phyloP scores from a whole-genome alignment of 1,140 invertebrate species.

The Pseudomyrmex cubaensis region DNA sequence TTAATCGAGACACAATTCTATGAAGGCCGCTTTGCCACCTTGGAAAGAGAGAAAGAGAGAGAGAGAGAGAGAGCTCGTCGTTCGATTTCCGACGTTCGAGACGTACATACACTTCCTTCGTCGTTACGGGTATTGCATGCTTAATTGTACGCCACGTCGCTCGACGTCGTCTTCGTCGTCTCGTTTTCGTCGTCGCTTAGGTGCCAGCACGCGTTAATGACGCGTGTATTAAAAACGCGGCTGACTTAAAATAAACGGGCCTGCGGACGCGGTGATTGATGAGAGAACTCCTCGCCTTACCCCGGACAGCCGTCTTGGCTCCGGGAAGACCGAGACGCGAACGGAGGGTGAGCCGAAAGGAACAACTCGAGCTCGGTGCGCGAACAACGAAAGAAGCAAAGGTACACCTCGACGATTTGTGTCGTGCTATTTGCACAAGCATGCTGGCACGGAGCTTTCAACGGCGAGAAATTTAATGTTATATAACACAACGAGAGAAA shows the following conservation, averaged over 20 bases:
- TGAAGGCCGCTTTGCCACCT: conserved; percentile 16
- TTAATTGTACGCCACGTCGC: conserved; percentile 69
- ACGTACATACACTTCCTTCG: conserved; percentile 49
- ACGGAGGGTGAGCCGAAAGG: conserved; percentile 12
- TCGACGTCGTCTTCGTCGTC: conserved; percentile 49
- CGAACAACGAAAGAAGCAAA: conserved; percentile 64
- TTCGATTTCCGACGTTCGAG: not conserved
- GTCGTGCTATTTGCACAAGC: conserved; percentile 71
- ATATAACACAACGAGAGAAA: not conserved
- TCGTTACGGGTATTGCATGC: conserved; percentile 65
- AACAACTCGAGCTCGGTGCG: conserved; percentile 53
- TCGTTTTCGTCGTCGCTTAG: conserved; percentile 60
- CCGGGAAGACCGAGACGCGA: not conserved
- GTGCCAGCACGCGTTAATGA: conserved; percentile 79
- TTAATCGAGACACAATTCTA: not conserved
- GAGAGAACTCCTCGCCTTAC: conserved; percentile 68
- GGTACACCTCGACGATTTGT: conserved; percentile 79
- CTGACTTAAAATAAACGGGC: conserved; percentile 82
- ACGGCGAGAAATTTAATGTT: conserved; percentile 50
- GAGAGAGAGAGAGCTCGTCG: too few relatives aligned
- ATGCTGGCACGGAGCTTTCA: conserved; percentile 50
- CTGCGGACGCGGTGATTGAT: conserved; percentile 78
- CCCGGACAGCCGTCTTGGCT: conserved; percentile 22
- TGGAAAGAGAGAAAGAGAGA: not conserved
- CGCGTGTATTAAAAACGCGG: conserved; percentile 81